Conservation (phyloP, 2,888 invertebrate genomes). For the Mesochorus sp. region DNA sequence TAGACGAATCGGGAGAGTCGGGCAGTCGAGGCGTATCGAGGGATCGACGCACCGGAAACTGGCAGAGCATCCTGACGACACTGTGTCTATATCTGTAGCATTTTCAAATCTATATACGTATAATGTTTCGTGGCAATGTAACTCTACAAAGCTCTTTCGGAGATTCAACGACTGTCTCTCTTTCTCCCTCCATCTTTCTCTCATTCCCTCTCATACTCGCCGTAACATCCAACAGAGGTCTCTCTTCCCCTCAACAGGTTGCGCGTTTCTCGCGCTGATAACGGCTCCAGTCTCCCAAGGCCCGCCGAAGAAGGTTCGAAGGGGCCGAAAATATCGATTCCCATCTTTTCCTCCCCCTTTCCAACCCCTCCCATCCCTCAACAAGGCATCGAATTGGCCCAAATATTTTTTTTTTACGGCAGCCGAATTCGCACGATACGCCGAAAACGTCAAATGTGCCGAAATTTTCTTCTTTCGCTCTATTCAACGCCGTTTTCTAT, state of each 20-base stretch:
- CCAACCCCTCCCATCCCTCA: too few species aligned
- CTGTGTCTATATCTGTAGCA: conserved; percentile 10
- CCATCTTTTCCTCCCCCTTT: too few species aligned
- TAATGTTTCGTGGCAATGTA: conserved; percentile 8
- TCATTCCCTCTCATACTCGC: conserved; percentile 45
- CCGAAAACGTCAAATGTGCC: conserved; percentile 58
- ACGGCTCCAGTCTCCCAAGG: conserved; percentile 58
- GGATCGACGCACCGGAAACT: conserved; percentile 74
- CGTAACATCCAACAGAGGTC: conserved; percentile 57
- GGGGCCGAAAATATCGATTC: conserved; percentile 62
- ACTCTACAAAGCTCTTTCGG: conserved; percentile 56
- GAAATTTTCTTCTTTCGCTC: conserved; percentile 45
- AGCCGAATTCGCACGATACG: conserved; percentile 64
- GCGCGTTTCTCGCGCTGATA: conserved; percentile 75
- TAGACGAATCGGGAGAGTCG: conserved; percentile 52
- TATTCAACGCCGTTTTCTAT: conserved; percentile 57
- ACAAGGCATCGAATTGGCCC: too few species aligned
- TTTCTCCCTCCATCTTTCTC: conserved; percentile 10
- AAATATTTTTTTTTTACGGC: conserved; percentile 54
- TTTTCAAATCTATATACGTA: neutral
- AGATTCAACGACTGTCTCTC: conserved; percentile 49
- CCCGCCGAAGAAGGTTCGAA: conserved; percentile 64
- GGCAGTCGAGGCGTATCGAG: conserved; percentile 71
- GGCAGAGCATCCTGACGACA: conserved; percentile 54
- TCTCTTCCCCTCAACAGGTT: conserved; percentile 79